Percentiles rank a stretch among this genome's conserved stretches.
These are phyloP conservation scores for Pseudomyrmex cubaensis DNA, from an alignment of 1,140 invertebrate species.

Conservation along the genomic window DNA sequence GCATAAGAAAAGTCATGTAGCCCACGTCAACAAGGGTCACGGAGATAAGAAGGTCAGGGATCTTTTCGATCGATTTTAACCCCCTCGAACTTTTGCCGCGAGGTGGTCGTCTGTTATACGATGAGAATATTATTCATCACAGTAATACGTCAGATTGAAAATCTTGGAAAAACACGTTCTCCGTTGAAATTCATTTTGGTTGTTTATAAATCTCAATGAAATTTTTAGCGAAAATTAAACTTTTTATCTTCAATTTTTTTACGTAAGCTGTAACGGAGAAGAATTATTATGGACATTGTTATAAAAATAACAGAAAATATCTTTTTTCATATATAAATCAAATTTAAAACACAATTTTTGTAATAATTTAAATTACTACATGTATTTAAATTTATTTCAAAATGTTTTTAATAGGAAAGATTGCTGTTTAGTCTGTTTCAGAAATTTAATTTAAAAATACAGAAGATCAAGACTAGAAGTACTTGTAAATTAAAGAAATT, in stretches of 20 bases:
- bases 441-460: too few relatives aligned
- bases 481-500: too few relatives aligned
- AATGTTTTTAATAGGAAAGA: too few relatives aligned
- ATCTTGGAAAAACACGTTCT: neutral
- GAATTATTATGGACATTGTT: too few relatives aligned
- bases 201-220: neutral
- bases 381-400: too few relatives aligned
- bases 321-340: too few relatives aligned
- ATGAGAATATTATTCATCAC: slow-evolving; percentile 28
- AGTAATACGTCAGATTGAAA: neutral
- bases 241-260: neutral
- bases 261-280: too few relatives aligned
- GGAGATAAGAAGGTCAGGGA: slow-evolving; percentile 20
- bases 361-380: too few relatives aligned
- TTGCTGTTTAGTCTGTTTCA: too few relatives aligned
- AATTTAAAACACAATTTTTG: too few relatives aligned
- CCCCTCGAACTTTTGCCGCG: neutral
- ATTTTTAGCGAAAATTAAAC: slow-evolving; percentile 2
- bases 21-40: slow-evolving; percentile 44
- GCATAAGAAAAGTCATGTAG: slow-evolving; percentile 42
- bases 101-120: neutral
- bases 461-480: too few relatives aligned
- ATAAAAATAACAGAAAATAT: too few relatives aligned
- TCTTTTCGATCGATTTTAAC: neutral
- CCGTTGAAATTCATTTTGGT: neutral